These are phyloP conservation scores for Aplysia californica DNA, from an alignment of 1,140 invertebrate genomes.

Conservation along the genomic window DNA sequence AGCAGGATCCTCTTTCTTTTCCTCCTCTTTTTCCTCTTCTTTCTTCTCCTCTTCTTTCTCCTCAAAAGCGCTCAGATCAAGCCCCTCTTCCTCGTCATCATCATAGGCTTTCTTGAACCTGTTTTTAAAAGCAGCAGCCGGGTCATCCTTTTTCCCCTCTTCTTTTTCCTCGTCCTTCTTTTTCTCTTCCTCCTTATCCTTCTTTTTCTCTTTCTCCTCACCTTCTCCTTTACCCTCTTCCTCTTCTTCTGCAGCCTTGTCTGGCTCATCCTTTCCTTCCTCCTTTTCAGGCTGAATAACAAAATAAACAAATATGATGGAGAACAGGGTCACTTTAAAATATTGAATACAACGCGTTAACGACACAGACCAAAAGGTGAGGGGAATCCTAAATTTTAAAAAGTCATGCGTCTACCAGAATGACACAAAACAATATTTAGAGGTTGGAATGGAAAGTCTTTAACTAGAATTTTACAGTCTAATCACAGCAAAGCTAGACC, in stretches of 20 bases:
- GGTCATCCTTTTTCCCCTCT: conserved; percentile 34
- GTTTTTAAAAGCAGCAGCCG: conserved; percentile 24
- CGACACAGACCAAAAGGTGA: too few relatives aligned
- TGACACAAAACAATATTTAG: too few relatives aligned
- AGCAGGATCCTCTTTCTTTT: conserved; percentile 26
- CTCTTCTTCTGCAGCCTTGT: conserved; percentile 28
- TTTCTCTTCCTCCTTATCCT: conserved; percentile 30
- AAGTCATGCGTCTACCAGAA: too few relatives aligned
- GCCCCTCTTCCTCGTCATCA: conserved; percentile 33
- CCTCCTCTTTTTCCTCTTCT: conserved; percentile 32
- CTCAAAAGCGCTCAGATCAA: conserved; percentile 32
- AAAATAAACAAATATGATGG: too few relatives aligned
- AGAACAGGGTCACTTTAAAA: too few relatives aligned
- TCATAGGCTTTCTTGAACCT: conserved; percentile 35
- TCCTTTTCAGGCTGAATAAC: conserved; percentile 22
- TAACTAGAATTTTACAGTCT: too few relatives aligned
- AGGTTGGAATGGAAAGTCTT: too few relatives aligned
- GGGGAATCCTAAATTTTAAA: too few relatives aligned
- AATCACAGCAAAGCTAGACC: too few relatives aligned
- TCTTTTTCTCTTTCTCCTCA: conserved; percentile 32
- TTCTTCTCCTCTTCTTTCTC: conserved; percentile 31
- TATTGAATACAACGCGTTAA: too few relatives aligned
- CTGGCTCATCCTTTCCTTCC: background rate
- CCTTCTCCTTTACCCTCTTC: conserved; percentile 38
- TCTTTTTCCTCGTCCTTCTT: conserved; percentile 25